Conservation (phyloP, 2,888 invertebrate genomes). For the Caenorhabditis parvicauda region DNA sequence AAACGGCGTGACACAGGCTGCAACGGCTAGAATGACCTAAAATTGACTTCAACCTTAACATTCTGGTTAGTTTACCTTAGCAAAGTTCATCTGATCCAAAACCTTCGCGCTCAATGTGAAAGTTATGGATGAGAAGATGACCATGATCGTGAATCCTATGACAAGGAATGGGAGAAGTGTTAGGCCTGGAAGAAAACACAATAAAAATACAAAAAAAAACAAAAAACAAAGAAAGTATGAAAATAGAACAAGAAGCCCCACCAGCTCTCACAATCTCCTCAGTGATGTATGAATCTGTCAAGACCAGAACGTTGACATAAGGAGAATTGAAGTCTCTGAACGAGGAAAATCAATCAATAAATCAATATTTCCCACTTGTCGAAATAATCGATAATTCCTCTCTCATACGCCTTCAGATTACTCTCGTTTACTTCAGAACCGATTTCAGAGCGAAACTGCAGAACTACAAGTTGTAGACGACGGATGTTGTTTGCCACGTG, state of each 20-base stretch:
- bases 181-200: too few species aligned
- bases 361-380: slow-evolving; percentile 27
- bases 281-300: slow-evolving; percentile 56
- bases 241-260: slow-evolving; percentile 7
- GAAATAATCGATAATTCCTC: slow-evolving; percentile 44
- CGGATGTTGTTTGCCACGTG: slow-evolving; percentile 55
- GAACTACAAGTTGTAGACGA: slow-evolving; percentile 48
- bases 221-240: too few species aligned
- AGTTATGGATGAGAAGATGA: slow-evolving; percentile 50
- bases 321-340: slow-evolving; percentile 41
- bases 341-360: slow-evolving; percentile 1
- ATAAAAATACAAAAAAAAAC: too few species aligned
- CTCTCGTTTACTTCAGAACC: slow-evolving; percentile 19
- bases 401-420: slow-evolving; percentile 45
- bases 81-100: slow-evolving; percentile 45
- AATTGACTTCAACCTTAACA: slow-evolving; percentile 2
- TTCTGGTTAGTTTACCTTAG: slow-evolving; percentile 33
- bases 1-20: slow-evolving; percentile 57
- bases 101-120: slow-evolving; percentile 50
- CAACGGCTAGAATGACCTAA: slow-evolving; percentile 51
- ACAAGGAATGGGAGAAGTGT: slow-evolving; percentile 57
- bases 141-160: slow-evolving; percentile 60
- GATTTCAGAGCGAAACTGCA: slow-evolving; percentile 56
- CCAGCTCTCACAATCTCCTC: slow-evolving; percentile 52
- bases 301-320: slow-evolving; percentile 33